Evolutionary conservation across 2,888 invertebrate species (phyloP).

Genomic region (Alentia gelatinosa): DNA sequence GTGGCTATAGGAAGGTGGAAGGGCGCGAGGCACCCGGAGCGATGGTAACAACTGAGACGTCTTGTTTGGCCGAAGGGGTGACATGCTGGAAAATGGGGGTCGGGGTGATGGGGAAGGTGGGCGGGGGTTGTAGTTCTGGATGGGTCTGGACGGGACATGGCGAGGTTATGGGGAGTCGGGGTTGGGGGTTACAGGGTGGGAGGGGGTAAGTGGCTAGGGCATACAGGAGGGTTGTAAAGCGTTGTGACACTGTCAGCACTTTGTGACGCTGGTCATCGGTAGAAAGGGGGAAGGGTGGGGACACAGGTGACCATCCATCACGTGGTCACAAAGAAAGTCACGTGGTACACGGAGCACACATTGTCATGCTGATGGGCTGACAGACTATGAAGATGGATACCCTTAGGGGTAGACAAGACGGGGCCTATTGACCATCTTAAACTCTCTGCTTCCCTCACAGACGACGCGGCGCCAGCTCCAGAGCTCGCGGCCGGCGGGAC

Average conservation of each 20-base stretch:
- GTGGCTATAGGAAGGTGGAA: background rate
- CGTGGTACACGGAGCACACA: constrained; percentile 45
- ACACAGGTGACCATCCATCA: constrained; percentile 53
- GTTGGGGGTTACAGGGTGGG: background rate
- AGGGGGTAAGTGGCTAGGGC: no score
- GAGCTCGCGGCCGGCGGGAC: background rate
- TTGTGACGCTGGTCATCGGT: constrained; percentile 45
- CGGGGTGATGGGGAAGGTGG: background rate
- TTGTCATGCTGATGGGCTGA: constrained; percentile 48
- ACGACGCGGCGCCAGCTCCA: background rate
- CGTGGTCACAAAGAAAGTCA: constrained; percentile 42
- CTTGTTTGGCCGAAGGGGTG: constrained; percentile 29
- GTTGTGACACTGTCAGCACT: constrained; percentile 49
- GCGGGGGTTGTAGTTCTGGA: background rate
- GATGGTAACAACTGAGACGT: background rate
- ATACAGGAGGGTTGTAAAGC: background rate
- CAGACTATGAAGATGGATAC: constrained; percentile 46
- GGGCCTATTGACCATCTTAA: constrained; percentile 49
- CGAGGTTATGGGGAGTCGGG: background rate
- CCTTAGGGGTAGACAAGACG: constrained; percentile 10
- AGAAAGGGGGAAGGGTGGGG: no score
- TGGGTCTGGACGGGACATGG: background rate
- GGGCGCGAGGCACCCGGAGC: background rate
- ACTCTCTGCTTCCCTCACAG: constrained; percentile 37
- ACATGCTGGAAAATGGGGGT: background rate